Conservation (phyloP, 2,888 invertebrate genomes). For the Chrysotoxum bicinctum region DNA sequence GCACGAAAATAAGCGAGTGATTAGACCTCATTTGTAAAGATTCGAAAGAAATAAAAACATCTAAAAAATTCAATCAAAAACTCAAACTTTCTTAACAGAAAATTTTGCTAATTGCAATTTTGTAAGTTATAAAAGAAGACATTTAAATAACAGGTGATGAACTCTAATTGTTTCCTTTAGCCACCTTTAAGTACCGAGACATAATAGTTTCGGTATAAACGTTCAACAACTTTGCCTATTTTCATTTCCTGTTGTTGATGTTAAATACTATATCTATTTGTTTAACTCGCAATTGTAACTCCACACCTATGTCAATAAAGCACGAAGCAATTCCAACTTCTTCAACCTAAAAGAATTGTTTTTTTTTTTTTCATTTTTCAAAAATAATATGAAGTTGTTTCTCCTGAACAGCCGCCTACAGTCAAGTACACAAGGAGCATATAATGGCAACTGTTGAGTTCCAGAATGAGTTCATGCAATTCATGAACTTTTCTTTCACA, state of each 20-base stretch:
- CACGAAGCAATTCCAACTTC: conserved; percentile 17
- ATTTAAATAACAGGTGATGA: background rate
- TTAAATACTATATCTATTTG: conserved; percentile 8
- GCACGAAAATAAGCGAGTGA: too few relatives aligned
- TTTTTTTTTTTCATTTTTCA: background rate
- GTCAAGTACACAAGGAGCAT: background rate
- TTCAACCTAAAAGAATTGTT: background rate
- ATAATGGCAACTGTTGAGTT: conserved; percentile 22
- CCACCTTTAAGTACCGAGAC: background rate
- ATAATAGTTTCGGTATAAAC: background rate
- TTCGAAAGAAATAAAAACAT: too few relatives aligned
- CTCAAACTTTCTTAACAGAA: background rate
- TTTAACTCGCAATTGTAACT: conserved; percentile 9
- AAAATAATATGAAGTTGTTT: background rate
- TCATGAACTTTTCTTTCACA: conserved; percentile 6
- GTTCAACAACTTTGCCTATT: background rate
- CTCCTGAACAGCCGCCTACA: background rate
- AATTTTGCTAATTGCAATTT: background rate
- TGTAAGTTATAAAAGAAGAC: background rate
- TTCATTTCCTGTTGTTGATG: background rate
- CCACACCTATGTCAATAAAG: conserved; percentile 17
- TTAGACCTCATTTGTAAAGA: too few relatives aligned
- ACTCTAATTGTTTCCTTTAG: background rate
- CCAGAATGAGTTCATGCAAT: conserved; percentile 4
- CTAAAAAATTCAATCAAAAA: too few relatives aligned